Evolutionary conservation across 2,113 vertebrate species (phyloP), one percentile per base, ranked within the genome.

Genomic region (Microcebus lehilahytsara): DNA sequence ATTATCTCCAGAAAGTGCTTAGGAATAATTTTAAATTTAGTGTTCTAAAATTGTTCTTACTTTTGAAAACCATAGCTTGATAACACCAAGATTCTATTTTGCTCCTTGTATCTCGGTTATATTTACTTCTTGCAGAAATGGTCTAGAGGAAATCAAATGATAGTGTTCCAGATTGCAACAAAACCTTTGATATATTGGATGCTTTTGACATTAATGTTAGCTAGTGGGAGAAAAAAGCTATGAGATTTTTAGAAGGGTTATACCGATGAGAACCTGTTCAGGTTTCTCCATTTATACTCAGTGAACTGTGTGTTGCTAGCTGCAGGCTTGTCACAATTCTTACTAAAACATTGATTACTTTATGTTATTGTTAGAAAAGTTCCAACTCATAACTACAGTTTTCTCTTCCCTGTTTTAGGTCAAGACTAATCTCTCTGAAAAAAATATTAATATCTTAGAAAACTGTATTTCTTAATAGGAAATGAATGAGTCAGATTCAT

Each of bases 361-460:
- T 78, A 75, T 89, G 79, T 72, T 83, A 40, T 64, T 92, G n/a
- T 0, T 25, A 84, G 79, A 75, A 97, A 92, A 92, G 83, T 85
- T 98, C 77, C 91, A 75, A 89, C 89, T 56, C 19, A 95, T 87
- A 98, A 46, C 69, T 97, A 53, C 46, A 56, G 13, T 93, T 17
- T 96, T 97, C 86, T 91, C 14, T 80, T 93, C 80, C 19, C 27
- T 92, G 86, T 97, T 79, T 92, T 91, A 87, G 94, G 95, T 99
- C 98, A 99, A 98, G 97, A 98, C 97, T 97, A 92, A 64, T 94
- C 34, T 95, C 95, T 92, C 79, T 93, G 88, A 97, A 98, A 97
- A 97, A 97, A 98, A 98, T 99, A 98, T 98, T 98, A 98, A 98
- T 98, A 97, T 84, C 84, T 81, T 83, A 40, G 87, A 95, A 96